Evolutionary conservation across 2,888 invertebrate genomes (phyloP).

Genomic region (Tryphoninae sp.): DNA sequence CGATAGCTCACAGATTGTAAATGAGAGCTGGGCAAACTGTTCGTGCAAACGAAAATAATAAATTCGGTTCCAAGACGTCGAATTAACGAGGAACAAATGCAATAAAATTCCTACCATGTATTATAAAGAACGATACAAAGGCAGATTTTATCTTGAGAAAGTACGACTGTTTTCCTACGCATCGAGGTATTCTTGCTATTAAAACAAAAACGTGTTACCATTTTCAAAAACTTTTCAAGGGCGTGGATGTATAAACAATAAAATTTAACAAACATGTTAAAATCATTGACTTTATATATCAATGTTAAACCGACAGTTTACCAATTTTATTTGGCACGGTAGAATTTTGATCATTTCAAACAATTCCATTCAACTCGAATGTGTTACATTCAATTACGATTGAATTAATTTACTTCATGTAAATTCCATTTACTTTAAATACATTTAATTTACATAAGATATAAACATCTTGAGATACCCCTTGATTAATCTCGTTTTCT

Average conservation of each 20-base stretch:
- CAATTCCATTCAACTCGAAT: background rate
- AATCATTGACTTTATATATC: no score
- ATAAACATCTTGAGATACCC: background rate
- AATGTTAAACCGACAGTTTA: no score
- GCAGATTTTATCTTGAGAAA: background rate
- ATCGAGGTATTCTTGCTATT: no score
- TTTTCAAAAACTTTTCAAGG: no score
- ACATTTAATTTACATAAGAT: background rate
- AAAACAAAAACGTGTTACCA: no score
- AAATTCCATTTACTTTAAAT: background rate
- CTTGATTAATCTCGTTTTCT: background rate
- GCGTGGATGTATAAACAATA: no score
- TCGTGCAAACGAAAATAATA: background rate
- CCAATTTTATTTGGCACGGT: no score
- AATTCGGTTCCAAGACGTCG: constrained; percentile 14
- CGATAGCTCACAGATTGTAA: no score
- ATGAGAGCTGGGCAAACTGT: background rate
- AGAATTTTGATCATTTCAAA: background rate
- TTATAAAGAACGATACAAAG: background rate
- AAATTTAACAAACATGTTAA: no score
- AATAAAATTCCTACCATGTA: background rate
- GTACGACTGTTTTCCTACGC: no score
- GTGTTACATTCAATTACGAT: background rate
- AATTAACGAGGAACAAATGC: constrained; percentile 8
- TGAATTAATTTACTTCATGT: background rate